Conservation (phyloP, 2,797 vertebrate species). For the Esox lucius region DNA sequence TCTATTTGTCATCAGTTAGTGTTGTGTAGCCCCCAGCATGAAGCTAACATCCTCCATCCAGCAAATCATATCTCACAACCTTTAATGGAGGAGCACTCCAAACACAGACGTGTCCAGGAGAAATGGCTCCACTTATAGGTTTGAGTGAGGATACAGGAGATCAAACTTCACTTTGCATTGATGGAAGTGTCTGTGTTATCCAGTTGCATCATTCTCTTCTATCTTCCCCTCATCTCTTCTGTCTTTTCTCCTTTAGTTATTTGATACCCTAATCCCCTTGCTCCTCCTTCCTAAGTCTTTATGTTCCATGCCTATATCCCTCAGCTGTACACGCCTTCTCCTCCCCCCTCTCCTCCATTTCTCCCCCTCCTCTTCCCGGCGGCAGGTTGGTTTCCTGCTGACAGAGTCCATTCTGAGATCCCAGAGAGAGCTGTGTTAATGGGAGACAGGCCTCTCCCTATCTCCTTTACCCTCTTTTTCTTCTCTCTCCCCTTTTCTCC, state of each 20-base stretch:
- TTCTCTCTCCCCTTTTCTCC: not conserved
- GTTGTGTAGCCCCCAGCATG: conserved; percentile 4
- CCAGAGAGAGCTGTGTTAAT: conserved; percentile 61
- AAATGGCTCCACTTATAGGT: conserved; percentile 21
- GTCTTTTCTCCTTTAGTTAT: not conserved
- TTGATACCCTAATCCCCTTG: not conserved
- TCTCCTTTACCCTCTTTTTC: conserved; percentile 17
- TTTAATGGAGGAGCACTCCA: conserved; percentile 45
- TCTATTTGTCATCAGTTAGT: conserved; percentile 49
- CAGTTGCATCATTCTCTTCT: not conserved
- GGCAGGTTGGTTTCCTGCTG: conserved; percentile 61
- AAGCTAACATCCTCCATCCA: conserved; percentile 5
- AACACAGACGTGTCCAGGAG: conserved; percentile 44
- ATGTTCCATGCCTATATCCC: not conserved
- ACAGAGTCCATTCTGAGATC: conserved; percentile 54
- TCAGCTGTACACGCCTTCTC: not conserved
- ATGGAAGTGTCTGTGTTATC: not conserved
- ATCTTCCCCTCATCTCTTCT: not conserved
- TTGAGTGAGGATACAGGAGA: not conserved
- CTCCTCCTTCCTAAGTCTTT: conserved; percentile 16
- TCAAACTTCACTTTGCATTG: not conserved
- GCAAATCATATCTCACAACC: conserved; percentile 50
- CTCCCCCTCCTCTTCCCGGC: conserved; percentile 31
- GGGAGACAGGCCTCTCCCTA: conserved; percentile 44
- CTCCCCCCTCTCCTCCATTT: conserved; percentile 8